Evolutionary conservation across 1,140 invertebrate species (phyloP).

Genomic region (Apolygus lucorum): DNA sequence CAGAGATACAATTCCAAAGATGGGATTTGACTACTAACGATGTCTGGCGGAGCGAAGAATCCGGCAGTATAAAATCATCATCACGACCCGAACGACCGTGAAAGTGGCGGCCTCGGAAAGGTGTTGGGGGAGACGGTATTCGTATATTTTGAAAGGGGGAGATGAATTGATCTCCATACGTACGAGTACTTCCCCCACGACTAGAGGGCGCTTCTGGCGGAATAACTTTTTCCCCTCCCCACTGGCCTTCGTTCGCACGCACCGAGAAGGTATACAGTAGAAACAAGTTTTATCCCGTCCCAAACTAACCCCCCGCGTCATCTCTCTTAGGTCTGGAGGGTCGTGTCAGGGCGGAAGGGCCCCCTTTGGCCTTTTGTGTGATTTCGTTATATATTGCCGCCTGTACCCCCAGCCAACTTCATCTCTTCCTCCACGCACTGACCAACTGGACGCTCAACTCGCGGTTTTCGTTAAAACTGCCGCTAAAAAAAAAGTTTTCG

Average conservation of each 20-base stretch:
- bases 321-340: not conserved
- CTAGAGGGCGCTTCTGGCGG: not conserved
- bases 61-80: too few species aligned
- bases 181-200: too few species aligned
- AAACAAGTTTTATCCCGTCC: not conserved
- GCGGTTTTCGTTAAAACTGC: not conserved
- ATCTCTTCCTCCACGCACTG: not conserved
- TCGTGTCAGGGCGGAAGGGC: not conserved
- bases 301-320: not conserved
- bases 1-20: too few species aligned
- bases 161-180: too few species aligned
- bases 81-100: too few species aligned
- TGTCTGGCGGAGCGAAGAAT: too few species aligned
- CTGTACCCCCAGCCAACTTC: not conserved
- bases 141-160: too few species aligned
- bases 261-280: not conserved
- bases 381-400: constrained; percentile 13
- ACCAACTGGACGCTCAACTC: not conserved
- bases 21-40: too few species aligned
- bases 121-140: too few species aligned
- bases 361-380: constrained; percentile 5
- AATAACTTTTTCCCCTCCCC: not conserved
- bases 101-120: too few species aligned
- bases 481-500: not conserved
- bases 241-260: too few species aligned